phyloP scores from a whole-genome alignment of 2,797 vertebrate species.

The Muscicapa comitata region DNA sequence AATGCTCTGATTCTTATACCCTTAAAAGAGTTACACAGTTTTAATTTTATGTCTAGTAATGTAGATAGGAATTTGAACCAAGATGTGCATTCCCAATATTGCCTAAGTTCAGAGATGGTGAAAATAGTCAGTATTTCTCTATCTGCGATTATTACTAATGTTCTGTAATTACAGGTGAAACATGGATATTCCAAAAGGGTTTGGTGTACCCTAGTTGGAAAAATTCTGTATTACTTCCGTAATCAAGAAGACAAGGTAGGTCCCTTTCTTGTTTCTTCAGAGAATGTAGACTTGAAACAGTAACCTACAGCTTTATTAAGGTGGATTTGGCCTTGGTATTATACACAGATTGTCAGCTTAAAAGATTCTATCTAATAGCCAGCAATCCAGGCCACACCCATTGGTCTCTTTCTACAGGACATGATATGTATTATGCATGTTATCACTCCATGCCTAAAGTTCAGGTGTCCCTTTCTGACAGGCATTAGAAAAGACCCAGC shows the following conservation, averaged over 20 bases:
- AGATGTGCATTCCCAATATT: background rate
- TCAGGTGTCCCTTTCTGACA: background rate
- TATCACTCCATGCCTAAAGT: background rate
- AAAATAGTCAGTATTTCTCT: background rate
- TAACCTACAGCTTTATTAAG: background rate
- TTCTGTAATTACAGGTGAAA: slow-evolving; percentile 85
- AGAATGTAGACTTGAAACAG: background rate
- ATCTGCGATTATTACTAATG: background rate
- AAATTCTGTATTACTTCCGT: slow-evolving; percentile 92
- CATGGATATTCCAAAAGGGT: slow-evolving; percentile 95
- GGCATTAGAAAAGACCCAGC: background rate
- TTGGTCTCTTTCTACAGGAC: background rate
- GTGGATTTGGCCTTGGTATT: background rate
- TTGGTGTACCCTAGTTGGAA: slow-evolving; percentile 91
- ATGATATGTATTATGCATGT: background rate
- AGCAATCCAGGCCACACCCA: background rate
- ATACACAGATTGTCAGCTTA: background rate
- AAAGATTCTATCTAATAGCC: background rate
- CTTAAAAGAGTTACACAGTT: background rate
- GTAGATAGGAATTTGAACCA: background rate
- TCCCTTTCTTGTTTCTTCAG: slow-evolving; percentile 2
- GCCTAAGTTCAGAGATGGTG: background rate
- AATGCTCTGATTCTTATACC: background rate
- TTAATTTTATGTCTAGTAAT: background rate
- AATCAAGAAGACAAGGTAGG: slow-evolving; percentile 95